Conservation (phyloP, 2,888 invertebrate species). For the Cephus spinipes region DNA sequence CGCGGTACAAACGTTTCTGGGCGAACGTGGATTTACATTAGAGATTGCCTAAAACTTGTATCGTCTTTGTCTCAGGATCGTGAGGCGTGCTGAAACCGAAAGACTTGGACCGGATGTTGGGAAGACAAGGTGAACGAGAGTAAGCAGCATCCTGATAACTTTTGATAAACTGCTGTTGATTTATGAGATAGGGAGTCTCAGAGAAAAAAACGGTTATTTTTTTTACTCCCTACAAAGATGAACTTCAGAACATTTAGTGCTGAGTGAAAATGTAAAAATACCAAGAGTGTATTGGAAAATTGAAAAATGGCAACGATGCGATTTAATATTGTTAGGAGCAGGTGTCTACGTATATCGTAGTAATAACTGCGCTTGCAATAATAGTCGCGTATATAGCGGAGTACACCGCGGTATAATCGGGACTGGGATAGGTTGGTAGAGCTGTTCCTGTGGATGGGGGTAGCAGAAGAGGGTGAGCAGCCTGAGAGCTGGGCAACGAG, state of each 20-base stretch:
- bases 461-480: not conserved
- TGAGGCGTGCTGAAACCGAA: slow-evolving; percentile 1
- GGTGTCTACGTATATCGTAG: not conserved
- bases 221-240: not conserved
- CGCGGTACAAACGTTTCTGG: slow-evolving; percentile 18
- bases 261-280: not conserved
- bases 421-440: not conserved
- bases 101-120: slow-evolving; percentile 2
- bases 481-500: not conserved
- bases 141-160: not conserved
- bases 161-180: not conserved
- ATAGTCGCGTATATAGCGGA: not conserved
- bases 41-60: slow-evolving; percentile 15
- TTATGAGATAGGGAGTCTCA: not conserved
- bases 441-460: not conserved
- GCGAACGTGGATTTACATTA: slow-evolving; percentile 22
- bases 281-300: not conserved
- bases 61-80: not conserved
- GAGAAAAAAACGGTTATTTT: not conserved
- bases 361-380: slow-evolving; percentile 2
- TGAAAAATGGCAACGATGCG: not conserved
- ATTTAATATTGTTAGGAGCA: not conserved
- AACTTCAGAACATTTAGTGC: not conserved
- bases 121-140: not conserved
- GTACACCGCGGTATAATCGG: not conserved